These are phyloP conservation scores for Mus pahari DNA, from an alignment of 2,113 vertebrate genomes.

Conservation along the genomic window DNA sequence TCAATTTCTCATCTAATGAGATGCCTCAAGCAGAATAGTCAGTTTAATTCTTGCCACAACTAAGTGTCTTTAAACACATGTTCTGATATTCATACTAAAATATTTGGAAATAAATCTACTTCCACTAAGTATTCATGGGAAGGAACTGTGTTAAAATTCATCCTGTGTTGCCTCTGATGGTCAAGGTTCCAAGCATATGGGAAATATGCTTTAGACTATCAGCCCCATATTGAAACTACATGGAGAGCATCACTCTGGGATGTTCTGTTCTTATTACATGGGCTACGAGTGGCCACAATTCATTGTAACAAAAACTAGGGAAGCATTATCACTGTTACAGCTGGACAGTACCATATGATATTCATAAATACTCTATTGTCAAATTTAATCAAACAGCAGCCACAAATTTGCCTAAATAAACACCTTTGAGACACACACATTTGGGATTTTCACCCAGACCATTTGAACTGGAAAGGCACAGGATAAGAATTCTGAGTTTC, in stretches of 20 bases:
- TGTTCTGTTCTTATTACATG: neutral
- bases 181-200: neutral
- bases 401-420: neutral
- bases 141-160: neutral
- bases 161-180: neutral
- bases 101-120: neutral
- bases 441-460: neutral
- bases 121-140: neutral
- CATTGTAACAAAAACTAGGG: neutral
- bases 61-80: neutral
- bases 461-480: neutral
- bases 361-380: neutral
- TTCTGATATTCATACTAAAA: neutral
- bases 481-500: neutral
- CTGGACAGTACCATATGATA: neutral
- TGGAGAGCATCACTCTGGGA: neutral
- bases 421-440: neutral
- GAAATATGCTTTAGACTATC: neutral
- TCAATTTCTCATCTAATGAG: slow-evolving; percentile 28
- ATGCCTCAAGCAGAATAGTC: neutral
- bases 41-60: neutral
- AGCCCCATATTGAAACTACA: neutral
- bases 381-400: neutral
- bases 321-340: neutral
- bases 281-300: neutral